These are phyloP conservation scores for Drosophila setosimentum DNA, from an alignment of 2,888 invertebrate genomes.

Conservation along the genomic window DNA sequence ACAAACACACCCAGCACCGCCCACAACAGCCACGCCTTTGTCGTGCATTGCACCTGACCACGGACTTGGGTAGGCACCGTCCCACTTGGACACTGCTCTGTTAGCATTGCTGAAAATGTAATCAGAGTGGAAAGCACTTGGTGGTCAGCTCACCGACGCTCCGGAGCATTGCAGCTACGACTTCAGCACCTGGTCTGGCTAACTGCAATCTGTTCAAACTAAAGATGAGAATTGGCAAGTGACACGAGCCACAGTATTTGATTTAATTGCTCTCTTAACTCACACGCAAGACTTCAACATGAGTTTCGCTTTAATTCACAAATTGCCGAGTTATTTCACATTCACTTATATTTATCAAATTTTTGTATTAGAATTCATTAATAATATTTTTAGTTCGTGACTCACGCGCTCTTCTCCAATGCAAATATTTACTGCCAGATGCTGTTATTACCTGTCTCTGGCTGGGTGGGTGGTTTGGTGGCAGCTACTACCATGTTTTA, in stretches of 20 bases:
- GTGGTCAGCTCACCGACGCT: conserved; percentile 46
- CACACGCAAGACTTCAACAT: background rate
- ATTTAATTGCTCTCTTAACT: background rate
- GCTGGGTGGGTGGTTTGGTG: conserved; percentile 11
- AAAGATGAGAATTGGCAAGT: conserved; percentile 20
- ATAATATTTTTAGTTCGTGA: background rate
- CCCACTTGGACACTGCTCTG: conserved; percentile 12
- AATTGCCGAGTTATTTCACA: background rate
- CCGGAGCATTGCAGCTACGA: conserved; percentile 19
- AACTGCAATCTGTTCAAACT: conserved; percentile 11
- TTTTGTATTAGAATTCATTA: background rate
- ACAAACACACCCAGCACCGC: conserved; percentile 39
- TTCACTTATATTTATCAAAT: background rate
- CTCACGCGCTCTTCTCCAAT: conserved; percentile 51
- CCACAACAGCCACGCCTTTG: conserved; percentile 56
- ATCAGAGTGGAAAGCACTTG: conserved; percentile 63
- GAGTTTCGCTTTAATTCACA: background rate
- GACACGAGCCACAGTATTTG: conserved; percentile 10
- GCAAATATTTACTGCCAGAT: conserved; percentile 52
- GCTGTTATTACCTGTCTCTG: conserved; percentile 65
- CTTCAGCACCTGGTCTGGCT: conserved; percentile 17
- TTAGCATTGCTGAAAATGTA: conserved; percentile 49
- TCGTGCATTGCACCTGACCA: conserved; percentile 64
- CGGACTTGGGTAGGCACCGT: conserved; percentile 1
- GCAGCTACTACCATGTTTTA: conserved; percentile 6